Base-by-base conservation (phyloP, 2,888 invertebrate genomes). In the Encarsia formosa region DNA sequence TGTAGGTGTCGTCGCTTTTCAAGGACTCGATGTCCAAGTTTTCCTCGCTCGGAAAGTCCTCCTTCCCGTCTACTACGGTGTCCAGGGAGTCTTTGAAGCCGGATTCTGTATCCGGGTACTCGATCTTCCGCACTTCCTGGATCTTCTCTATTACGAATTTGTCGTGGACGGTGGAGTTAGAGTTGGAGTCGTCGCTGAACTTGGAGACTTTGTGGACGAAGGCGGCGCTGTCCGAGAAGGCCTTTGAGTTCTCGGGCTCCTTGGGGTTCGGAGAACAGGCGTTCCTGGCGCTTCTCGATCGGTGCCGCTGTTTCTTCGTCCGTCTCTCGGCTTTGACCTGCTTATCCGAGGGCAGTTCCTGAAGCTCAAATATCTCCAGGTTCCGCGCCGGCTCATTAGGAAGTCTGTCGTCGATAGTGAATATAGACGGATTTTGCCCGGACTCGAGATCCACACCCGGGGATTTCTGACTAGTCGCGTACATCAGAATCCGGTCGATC, bases 401-500 rank as follows among this genome's bases (percentile, higher is more conserved):
- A 13, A n/a, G 35, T 4, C 23, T 32, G 4, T 45, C 46, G 2
- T 42, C 42, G 6, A 49, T 13, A 6, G 42, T 13, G 13, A 47
- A 46, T 4, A 42, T 23, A 9, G 49, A 49, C 1, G 49, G 34
- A 11, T 49, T 32, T 5, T 38, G 15, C 5, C 38, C 54, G 0
- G 48, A 48, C 22, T 67, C 68, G n/a, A 64, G 16, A 24, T 67
- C 65, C 6, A 60, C 55, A 2, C 60, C 57, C 4, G 64, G 62
- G 2, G 57, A 57, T 8, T 52, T 54, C 2, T 54, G 54, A 24
- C 50, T 57, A 3, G 68, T 65, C 1, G 63, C 63, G 37, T 67
- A 68, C 29, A 65, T 65, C 9, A 72, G 54, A 24, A 72, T 71
- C 18, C 61, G 62, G 29, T 72, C 71, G 19, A 72, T 71, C 22